Evolutionary conservation across 2,888 invertebrate species (phyloP).

Genomic region (Acronicta psi): DNA sequence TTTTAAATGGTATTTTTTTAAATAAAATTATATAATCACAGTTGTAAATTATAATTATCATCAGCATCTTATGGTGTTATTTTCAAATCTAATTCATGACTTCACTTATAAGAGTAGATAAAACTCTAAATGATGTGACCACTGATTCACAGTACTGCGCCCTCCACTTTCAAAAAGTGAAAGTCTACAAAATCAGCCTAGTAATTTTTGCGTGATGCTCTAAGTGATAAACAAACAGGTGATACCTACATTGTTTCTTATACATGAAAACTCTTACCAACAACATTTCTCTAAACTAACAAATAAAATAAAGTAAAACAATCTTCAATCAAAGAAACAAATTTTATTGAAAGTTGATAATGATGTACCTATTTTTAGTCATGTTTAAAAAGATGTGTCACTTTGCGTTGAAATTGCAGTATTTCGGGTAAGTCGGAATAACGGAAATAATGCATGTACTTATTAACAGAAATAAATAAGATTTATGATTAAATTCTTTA

Average conservation of each 20-base stretch:
- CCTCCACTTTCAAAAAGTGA: constrained; percentile 51
- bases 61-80: constrained; percentile 10
- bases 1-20: no score
- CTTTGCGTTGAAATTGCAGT: constrained; percentile 5
- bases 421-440: constrained; percentile 29
- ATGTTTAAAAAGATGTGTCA: background rate
- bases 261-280: constrained; percentile 9
- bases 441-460: constrained; percentile 18
- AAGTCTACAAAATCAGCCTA: constrained; percentile 48
- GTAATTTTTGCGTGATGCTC: constrained; percentile 45
- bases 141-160: constrained; percentile 37
- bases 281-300: background rate
- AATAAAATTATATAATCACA: no score
- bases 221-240: constrained; percentile 43
- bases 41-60: background rate
- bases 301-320: background rate
- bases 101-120: constrained; percentile 34
- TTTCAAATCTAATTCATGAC: background rate
- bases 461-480: constrained; percentile 2
- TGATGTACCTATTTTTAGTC: no score
- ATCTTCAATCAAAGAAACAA: no score
- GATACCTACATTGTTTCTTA: constrained; percentile 23
- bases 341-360: background rate
- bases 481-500: constrained; percentile 32
- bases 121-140: constrained; percentile 39